Percentiles rank a stretch among this genome's conserved stretches.
phyloP scores from a whole-genome alignment of 2,888 invertebrate genomes.

The Agriopis marginaria region DNA sequence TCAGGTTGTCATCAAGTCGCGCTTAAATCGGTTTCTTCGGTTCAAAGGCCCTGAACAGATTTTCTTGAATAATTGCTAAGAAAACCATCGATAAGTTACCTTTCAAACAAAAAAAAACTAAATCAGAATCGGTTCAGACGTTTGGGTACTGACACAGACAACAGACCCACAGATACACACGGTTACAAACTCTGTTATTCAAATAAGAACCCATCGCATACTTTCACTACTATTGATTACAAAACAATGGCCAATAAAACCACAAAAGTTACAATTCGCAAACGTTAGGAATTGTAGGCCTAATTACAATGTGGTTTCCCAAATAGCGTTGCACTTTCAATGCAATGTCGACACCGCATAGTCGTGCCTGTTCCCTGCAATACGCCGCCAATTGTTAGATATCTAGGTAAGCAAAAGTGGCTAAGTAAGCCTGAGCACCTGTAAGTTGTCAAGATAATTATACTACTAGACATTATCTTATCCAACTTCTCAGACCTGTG shows the following conservation, averaged over 20 bases:
- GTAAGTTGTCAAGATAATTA: not conserved
- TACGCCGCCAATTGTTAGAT: constrained; percentile 37
- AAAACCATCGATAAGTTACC: too few species aligned
- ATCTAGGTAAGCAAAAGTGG: not conserved
- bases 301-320: constrained; percentile 41
- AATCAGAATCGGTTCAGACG: too few species aligned
- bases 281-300: constrained; percentile 3
- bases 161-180: too few species aligned
- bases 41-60: too few species aligned
- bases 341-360: constrained; percentile 62
- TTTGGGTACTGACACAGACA: too few species aligned
- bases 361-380: constrained; percentile 53
- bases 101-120: too few species aligned
- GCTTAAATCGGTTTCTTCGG: too few species aligned
- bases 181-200: not conserved
- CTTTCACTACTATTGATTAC: not conserved
- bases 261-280: constrained; percentile 2
- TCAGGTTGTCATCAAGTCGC: too few species aligned
- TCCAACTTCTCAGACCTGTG: constrained; percentile 7
- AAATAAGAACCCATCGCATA: not conserved
- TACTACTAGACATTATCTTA: not conserved
- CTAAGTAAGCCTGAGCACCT: not conserved
- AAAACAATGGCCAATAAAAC: constrained; percentile 5
- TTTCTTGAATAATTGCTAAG: too few species aligned
- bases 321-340: constrained; percentile 60